These are phyloP conservation scores for Syngnathus floridae DNA, from an alignment of 2,113 vertebrate genomes.

Conservation along the genomic window DNA sequence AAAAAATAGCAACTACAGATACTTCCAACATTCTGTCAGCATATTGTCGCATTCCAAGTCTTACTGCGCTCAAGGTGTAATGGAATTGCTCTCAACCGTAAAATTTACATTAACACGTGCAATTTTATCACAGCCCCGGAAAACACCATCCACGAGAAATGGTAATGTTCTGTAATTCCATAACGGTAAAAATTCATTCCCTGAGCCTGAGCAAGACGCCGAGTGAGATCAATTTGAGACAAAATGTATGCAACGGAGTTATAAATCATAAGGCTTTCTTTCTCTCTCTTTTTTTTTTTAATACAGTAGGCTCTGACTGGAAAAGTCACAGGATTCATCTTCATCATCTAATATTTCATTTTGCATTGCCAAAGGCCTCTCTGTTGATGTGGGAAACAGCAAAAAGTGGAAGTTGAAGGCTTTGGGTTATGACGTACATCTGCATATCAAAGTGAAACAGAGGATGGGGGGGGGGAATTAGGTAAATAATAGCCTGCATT, in stretches of 20 bases:
- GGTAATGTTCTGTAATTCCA: conserved; percentile 26
- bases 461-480: conserved; percentile 23
- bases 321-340: conserved; percentile 29
- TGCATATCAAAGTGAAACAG: conserved; percentile 56
- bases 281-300: conserved; percentile 4
- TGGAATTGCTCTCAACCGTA: conserved; percentile 6
- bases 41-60: conserved; percentile 1
- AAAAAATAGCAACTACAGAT: neutral
- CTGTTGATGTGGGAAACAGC: conserved; percentile 9
- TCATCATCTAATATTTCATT: conserved; percentile 36
- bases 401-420: conserved; percentile 7
- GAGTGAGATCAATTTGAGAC: conserved; percentile 30
- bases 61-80: neutral
- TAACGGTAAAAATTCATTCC: conserved; percentile 16
- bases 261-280: conserved; percentile 14
- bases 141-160: conserved; percentile 5
- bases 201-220: neutral
- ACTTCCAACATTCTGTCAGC: neutral
- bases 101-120: conserved; percentile 23
- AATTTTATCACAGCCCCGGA: conserved; percentile 11
- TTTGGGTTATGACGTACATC: conserved; percentile 34
- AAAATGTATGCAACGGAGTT: conserved; percentile 14
- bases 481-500: conserved; percentile 20
- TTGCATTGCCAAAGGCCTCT: conserved; percentile 18
- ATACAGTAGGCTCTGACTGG: conserved; percentile 19